Conservation (phyloP, 2,797 vertebrate species). For the Avahi laniger region DNA sequence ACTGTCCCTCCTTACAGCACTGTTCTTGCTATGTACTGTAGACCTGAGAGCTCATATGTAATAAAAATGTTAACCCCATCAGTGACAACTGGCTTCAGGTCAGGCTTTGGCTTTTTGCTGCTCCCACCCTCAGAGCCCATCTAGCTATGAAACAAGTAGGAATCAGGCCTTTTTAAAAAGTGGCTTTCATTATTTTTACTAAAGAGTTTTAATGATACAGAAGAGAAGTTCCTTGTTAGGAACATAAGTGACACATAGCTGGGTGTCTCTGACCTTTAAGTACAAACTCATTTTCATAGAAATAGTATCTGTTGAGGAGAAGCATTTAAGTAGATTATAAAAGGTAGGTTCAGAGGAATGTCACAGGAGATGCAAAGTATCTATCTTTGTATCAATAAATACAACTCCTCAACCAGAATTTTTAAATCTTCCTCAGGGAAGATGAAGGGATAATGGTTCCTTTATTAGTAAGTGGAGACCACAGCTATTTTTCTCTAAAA, state of each 20-base stretch:
- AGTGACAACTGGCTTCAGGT: not conserved
- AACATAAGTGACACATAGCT: not conserved
- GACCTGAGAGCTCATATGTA: not conserved
- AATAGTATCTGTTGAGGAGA: conserved; percentile 9
- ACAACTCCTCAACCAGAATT: conserved; percentile 8
- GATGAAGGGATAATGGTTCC: not conserved
- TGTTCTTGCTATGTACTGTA: not conserved
- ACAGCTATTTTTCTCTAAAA: conserved; percentile 4
- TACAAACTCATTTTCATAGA: conserved; percentile 12
- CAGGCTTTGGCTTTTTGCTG: not conserved
- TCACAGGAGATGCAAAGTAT: conserved; percentile 5
- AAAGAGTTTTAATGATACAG: conserved; percentile 3
- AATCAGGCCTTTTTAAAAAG: conserved; percentile 31
- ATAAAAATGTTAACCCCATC: not conserved
- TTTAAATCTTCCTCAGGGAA: not conserved
- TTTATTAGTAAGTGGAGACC: conserved; percentile 5
- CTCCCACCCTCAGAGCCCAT: not conserved
- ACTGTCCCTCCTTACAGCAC: not conserved
- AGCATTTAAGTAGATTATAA: conserved; percentile 26
- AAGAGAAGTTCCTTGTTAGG: conserved; percentile 14
- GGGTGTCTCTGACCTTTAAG: conserved; percentile 14
- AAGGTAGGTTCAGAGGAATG: conserved; percentile 34
- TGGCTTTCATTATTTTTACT: not conserved
- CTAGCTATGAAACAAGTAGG: not conserved
- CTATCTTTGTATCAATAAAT: not conserved